Evolutionary conservation across 2,113 vertebrate genomes (phyloP), one percentile per base, ranked within the genome.

Genomic region (Labeo catla): DNA sequence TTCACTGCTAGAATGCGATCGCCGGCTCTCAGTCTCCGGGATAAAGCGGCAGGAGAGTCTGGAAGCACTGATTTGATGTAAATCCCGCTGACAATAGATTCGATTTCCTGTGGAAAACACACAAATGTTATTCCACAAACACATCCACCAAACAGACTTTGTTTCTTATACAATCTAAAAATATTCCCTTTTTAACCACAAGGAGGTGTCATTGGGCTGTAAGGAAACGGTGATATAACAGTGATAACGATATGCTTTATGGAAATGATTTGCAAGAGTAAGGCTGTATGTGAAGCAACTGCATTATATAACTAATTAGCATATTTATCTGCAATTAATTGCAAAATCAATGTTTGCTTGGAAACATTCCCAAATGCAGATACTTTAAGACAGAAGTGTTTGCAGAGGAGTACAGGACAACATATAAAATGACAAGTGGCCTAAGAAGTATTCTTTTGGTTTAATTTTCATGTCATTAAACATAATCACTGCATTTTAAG

Each of bases 1-100:
- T 96, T 96, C 3, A 96, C 93, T 10, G 95, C 95, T 89, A 96
- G 91, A 85, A 96, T 95, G 52, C 91, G 76, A 91, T 96, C 95
- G 19, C 95, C 95, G 16, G 92, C 89, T 39, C 36, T 82, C 86
- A 95, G 89, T 83, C 84, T 92, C 84, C 91, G 76, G 82, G 92
- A 91, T 7, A 76, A 91, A 21, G 92, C 93, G 13, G 95, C 95
- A 1, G 95, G 94, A 43, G 94, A 94, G 72, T 94, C 93, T 7
- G 95, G 94, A 11, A 95, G 90, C 80, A 96, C 92, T 0, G 94
- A 91, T 7, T 91, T 91, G 79, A 96, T 93, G 81, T 95, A 95
- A 88, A 96, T 90, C 45, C 95, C 95, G 45, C 89, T 94, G 74
- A 89, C 86, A 74, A 89, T 92, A 57, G 92, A 34, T 7, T 90